Base-by-base conservation (phyloP, 1,140 invertebrate species). In the Lordiphosa clarofinis region DNA sequence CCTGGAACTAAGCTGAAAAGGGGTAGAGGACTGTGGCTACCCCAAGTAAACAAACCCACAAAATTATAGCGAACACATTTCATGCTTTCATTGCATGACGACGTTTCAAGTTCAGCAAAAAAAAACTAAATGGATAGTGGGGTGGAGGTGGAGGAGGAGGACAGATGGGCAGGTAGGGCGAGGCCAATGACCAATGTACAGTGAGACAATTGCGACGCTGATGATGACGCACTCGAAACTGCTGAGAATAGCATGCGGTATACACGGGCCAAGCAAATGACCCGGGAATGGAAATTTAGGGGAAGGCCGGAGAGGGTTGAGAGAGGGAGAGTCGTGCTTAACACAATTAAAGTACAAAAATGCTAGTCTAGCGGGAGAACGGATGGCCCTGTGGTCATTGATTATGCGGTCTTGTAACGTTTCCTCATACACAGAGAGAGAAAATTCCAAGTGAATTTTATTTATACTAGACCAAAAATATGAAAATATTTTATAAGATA, bases 11-110 rank as follows among this genome's bases (percentile, higher is more conserved):
- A 49, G 46, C 65, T 46, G 3, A 42, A 33, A 13, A 13, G 4
- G 10, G 5, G 11, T 4, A 21, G n/a, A 7, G 15, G 42, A 5
- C 5, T 11, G 42, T 12, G 21, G 21, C 10, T 11, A n/a, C 31
- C 31, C 24, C 11, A 31, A 46, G 62, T 65, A 70, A 70, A 70
- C 57, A 66, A 33, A 66, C 55, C 47, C 35, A 54, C 56, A 52
- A 42, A 52, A 46, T 56, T 48, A 56, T 47, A 54, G 60, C 48
- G 37, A 40, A 43, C 24, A 68, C 43, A 66, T 62, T 70, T 56
- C 67, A 70, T 63, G 67, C 49, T 66, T 49, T 61, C 57, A 56
- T 70, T 70, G 63, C 67, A 70, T 70, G 65, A 57, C 65, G 39
- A 61, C 56, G 67, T 61, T 70, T 70, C 67, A 70, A 70, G 67